A percentile compares a stretch with the other conserved stretches of the same genome.
Evolutionary conservation across 1,140 invertebrate genomes (phyloP).

Genomic region (Euwallacea similis): DNA sequence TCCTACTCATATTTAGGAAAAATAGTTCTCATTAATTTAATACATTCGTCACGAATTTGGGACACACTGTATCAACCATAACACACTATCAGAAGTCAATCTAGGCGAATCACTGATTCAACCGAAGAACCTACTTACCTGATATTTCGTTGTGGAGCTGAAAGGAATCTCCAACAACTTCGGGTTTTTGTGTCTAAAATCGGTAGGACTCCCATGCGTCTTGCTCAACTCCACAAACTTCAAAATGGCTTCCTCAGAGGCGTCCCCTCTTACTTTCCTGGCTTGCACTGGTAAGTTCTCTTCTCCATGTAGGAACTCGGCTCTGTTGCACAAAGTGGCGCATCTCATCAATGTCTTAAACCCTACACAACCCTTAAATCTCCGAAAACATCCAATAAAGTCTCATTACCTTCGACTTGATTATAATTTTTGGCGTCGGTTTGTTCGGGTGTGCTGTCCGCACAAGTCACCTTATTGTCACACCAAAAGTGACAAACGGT

Average conservation of each 20-base stretch:
- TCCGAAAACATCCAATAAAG: neutral
- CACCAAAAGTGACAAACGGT: conserved; percentile 77
- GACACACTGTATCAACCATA: too few relatives aligned
- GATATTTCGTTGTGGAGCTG: conserved; percentile 65
- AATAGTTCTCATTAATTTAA: too few relatives aligned
- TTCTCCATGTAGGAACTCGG: conserved; percentile 73
- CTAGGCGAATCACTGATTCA: too few relatives aligned
- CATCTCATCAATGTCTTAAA: conserved; percentile 62
- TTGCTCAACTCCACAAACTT: conserved; percentile 74
- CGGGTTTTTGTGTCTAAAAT: conserved; percentile 61
- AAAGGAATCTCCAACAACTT: conserved; percentile 85
- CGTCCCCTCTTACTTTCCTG: conserved; percentile 74
- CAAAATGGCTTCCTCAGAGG: conserved; percentile 78
- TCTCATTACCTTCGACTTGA: conserved; percentile 41
- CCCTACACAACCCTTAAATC: neutral
- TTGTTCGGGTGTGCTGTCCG: conserved; percentile 57
- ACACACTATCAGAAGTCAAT: too few relatives aligned
- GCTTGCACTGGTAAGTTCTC: conserved; percentile 59
- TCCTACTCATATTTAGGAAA: neutral
- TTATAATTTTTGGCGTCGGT: conserved; percentile 59
- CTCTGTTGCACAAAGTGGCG: conserved; percentile 76
- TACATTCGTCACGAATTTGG: too few relatives aligned
- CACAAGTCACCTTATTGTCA: conserved; percentile 61
- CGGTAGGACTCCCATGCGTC: conserved; percentile 61
- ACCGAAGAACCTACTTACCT: conserved; percentile 45